These are phyloP conservation scores for Cremastinae sp. DNA, from an alignment of 2,888 invertebrate species.

Conservation along the genomic window DNA sequence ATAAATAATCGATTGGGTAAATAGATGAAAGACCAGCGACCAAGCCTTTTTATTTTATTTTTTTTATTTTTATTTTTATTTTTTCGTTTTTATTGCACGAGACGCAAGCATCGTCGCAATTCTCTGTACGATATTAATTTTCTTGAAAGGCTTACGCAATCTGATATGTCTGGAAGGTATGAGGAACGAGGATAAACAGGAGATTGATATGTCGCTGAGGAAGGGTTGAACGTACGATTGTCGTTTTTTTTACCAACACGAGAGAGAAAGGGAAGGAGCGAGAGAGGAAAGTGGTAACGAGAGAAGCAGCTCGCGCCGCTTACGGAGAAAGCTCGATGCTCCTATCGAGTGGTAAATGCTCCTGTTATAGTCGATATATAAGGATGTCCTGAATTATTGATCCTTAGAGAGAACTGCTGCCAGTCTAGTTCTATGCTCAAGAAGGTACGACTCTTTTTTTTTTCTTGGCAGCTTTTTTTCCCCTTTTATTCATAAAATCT, in stretches of 20 bases:
- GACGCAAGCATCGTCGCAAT: neutral
- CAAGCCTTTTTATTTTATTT: too few relatives aligned
- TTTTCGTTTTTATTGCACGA: conserved; percentile 2
- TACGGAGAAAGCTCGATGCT: conserved; percentile 47
- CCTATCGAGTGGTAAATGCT: conserved; percentile 51
- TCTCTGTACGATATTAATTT: conserved; percentile 12
- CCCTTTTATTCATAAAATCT: neutral
- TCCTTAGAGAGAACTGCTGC: conserved; percentile 38
- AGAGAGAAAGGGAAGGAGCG: conserved; percentile 2
- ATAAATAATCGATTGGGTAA: conserved; percentile 19
- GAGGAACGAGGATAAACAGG: neutral
- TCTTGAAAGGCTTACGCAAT: conserved; percentile 43
- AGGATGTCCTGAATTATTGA: conserved; percentile 59
- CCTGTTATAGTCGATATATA: conserved; percentile 50
- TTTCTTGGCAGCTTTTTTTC: neutral
- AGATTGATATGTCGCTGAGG: neutral
- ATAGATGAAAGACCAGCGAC: conserved; percentile 29
- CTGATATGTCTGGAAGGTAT: conserved; percentile 18
- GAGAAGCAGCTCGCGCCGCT: conserved; percentile 42
- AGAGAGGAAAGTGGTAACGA: conserved; percentile 3
- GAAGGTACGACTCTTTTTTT: conserved; percentile 7
- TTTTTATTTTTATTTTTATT: conserved; percentile 1
- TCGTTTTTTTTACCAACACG: conserved; percentile 19
- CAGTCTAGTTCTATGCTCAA: conserved; percentile 19
- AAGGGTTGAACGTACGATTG: conserved; percentile 34